These are phyloP conservation scores for Ceratosolen solmsi DNA, from an alignment of 1,140 invertebrate genomes.

Conservation along the genomic window DNA sequence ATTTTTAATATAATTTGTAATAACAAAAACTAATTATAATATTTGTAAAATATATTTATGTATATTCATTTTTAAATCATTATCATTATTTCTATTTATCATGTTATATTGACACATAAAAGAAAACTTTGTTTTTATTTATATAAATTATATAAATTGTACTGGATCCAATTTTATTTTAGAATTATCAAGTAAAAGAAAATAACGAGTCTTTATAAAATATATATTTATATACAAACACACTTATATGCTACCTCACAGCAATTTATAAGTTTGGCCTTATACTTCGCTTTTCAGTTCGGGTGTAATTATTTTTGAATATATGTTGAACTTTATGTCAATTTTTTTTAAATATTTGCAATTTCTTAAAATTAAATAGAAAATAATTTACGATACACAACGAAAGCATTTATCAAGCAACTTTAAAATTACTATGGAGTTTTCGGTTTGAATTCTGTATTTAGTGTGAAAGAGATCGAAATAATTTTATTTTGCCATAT, in stretches of 20 bases:
- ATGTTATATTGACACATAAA: conserved; percentile 5
- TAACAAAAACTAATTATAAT: conserved; percentile 1
- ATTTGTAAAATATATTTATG: background rate
- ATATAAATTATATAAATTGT: background rate
- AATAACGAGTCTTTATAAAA: conserved; percentile 30
- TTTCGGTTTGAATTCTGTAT: too few species aligned
- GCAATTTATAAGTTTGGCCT: background rate
- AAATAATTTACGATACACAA: too few species aligned
- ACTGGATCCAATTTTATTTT: background rate
- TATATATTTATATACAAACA: background rate
- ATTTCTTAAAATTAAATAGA: too few species aligned
- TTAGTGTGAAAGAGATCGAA: too few species aligned
- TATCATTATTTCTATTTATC: conserved; percentile 15
- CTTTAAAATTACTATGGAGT: too few species aligned
- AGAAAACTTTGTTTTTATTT: background rate
- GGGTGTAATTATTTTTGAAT: conserved; percentile 34
- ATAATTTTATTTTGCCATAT: too few species aligned
- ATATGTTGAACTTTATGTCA: background rate
- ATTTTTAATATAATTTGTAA: background rate
- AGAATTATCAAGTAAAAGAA: conserved; percentile 7
- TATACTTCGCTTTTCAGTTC: conserved; percentile 21
- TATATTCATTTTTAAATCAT: conserved; percentile 14
- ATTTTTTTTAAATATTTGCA: background rate
- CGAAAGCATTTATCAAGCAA: too few species aligned
- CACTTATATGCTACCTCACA: conserved; percentile 2